Evolutionary conservation across 2,797 vertebrate species (phyloP).

Genomic region (Austrolebias charrua): DNA sequence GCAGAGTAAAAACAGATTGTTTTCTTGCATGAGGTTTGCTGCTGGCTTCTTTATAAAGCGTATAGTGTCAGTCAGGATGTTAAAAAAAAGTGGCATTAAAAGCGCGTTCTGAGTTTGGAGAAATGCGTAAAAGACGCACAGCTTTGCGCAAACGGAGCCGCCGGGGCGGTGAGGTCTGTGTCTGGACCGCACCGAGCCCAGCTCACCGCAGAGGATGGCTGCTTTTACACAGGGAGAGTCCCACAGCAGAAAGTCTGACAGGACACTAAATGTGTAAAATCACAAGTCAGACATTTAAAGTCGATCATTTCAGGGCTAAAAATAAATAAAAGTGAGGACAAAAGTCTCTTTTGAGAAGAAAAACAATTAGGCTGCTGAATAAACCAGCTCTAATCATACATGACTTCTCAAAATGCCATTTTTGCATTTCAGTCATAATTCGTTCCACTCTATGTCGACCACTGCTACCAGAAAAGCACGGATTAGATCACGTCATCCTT

Average conservation of each 20-base stretch:
- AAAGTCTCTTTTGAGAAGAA: not conserved
- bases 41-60: too few relatives aligned
- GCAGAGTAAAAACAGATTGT: not conserved
- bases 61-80: slow-evolving; percentile 19
- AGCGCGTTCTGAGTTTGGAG: not conserved
- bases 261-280: slow-evolving; percentile 2
- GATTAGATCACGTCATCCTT: not conserved
- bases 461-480: not conserved
- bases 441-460: not conserved
- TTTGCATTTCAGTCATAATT: slow-evolving; percentile 14
- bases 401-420: not conserved
- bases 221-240: slow-evolving; percentile 42
- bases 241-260: slow-evolving; percentile 25
- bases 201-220: slow-evolving; percentile 54
- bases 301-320: not conserved
- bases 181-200: slow-evolving; percentile 60
- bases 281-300: slow-evolving; percentile 14
- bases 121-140: slow-evolving; percentile 33
- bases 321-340: too few relatives aligned
- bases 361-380: slow-evolving; percentile 1
- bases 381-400: slow-evolving; percentile 1
- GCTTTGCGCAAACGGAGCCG: slow-evolving; percentile 28
- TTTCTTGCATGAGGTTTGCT: not conserved
- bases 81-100: not conserved
- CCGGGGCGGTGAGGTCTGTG: slow-evolving; percentile 50